Conservation (phyloP, 2,888 invertebrate genomes). For the Lucinisca nassula region DNA sequence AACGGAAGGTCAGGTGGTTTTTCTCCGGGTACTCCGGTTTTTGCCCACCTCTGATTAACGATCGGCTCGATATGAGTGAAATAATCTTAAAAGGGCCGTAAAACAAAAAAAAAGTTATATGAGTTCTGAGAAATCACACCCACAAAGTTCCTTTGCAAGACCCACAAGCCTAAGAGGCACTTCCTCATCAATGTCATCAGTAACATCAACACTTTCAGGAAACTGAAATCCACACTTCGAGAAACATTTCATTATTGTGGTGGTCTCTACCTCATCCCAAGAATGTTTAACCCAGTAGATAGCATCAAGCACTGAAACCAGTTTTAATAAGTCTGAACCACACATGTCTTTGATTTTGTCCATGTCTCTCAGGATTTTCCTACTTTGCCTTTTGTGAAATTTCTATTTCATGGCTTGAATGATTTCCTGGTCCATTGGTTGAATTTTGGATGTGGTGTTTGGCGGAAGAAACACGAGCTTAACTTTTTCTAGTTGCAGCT, state of each 20-base stretch:
- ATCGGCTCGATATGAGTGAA: too few relatives aligned
- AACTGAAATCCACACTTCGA: slow-evolving; percentile 25
- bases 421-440: slow-evolving; percentile 20
- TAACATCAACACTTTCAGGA: neutral
- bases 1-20: too few relatives aligned
- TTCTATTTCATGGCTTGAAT: slow-evolving; percentile 19
- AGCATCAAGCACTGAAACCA: slow-evolving; percentile 37
- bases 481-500: neutral
- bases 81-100: too few relatives aligned
- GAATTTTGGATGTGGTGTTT: slow-evolving; percentile 12
- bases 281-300: slow-evolving; percentile 45
- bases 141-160: neutral
- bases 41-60: too few relatives aligned
- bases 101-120: neutral
- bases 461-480: slow-evolving; percentile 10
- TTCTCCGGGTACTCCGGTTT: too few relatives aligned
- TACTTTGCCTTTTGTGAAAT: slow-evolving; percentile 19
- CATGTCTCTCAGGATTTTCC: slow-evolving; percentile 31
- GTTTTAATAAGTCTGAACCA: slow-evolving; percentile 39
- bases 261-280: slow-evolving; percentile 42
- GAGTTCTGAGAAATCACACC: neutral
- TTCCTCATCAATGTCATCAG: neutral
- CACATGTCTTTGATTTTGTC: slow-evolving; percentile 18
- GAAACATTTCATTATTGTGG: slow-evolving; percentile 50
- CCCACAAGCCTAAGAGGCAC: neutral